A percentile compares a stretch with the other conserved stretches of the same genome.
Evolutionary conservation across 2,888 invertebrate genomes (phyloP).

Genomic region (Trilocha varians): DNA sequence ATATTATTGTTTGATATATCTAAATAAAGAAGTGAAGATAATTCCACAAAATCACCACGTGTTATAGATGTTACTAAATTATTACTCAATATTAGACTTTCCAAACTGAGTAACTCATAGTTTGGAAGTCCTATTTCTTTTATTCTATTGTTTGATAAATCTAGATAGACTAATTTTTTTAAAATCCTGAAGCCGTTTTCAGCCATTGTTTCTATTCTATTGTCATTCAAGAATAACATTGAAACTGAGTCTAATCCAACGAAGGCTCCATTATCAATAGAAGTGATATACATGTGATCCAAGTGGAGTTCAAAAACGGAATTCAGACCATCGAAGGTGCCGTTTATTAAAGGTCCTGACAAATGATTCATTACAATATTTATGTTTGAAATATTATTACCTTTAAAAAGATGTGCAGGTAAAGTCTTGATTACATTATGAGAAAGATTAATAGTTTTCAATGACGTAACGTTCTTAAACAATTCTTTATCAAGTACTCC

Average conservation of each 20-base stretch:
- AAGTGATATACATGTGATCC: constrained; percentile 30
- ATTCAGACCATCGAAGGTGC: constrained; percentile 40
- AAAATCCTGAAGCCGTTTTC: constrained; percentile 32
- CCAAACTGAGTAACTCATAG: constrained; percentile 30
- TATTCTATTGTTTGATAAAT: constrained; percentile 44
- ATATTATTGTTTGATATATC: constrained; percentile 48
- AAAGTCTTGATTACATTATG: constrained; percentile 33
- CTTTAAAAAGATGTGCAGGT: constrained; percentile 34
- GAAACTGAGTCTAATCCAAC: constrained; percentile 26
- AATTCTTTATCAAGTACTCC: constrained; percentile 20
- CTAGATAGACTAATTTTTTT: constrained; percentile 24
- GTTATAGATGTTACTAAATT: constrained; percentile 35
- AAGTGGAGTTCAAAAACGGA: constrained; percentile 29
- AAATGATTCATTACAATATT: constrained; percentile 31
- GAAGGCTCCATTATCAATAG: constrained; percentile 41
- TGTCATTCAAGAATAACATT: constrained; percentile 34
- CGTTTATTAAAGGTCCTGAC: constrained; percentile 31
- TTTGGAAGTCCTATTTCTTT: constrained; percentile 34
- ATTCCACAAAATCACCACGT: constrained; percentile 24
- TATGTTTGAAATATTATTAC: constrained; percentile 30
- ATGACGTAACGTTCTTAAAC: constrained; percentile 19
- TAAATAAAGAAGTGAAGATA: constrained; percentile 30
- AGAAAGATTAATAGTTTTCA: constrained; percentile 31
- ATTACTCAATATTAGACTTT: constrained; percentile 25
- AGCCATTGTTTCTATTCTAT: constrained; percentile 28